Base-by-base conservation (phyloP, 2,888 invertebrate genomes). In the Cheilosia scutellata region DNA sequence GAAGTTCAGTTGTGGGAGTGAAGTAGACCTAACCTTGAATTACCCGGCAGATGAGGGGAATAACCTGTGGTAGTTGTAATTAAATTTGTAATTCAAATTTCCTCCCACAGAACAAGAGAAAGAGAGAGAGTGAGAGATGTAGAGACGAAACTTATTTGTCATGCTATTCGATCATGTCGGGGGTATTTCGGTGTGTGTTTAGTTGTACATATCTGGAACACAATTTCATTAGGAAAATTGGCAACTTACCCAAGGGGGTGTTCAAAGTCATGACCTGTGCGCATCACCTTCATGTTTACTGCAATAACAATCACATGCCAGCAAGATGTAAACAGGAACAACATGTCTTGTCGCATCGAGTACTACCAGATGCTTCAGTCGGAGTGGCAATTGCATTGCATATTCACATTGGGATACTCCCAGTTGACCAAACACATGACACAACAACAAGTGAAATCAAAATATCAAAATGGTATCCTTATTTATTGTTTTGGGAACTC, bases 271-370 rank as follows among this genome's bases (percentile, higher is more conserved):
- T 74, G 83, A 79, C 79, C 83, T 78, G 63, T 57, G 74, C 63
- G 9, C 78, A 79, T 83, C 74, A 79, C 83, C 79, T 74, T 74
- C 68, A 63, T 83, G 83, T 79, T 79, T 74, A 74, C 79, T 79
- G 74, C 74, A 83, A 78, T 78, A 83, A 78, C 78, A 83, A 75
- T 75, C 62, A 75, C 65, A 80, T 33, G 40, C 60, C 55, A 75
- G 74, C 57, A 68, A 79, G 68, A 78, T 79, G 83, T 49, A 78
- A 74, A 74, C 72, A 74, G 49, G 31, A 42, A 37, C 5, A 51
- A 62, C 53, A 58, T 83, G 68, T 83, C 79, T 74, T 83, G 77
- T 77, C 62, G 72, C 70, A 66, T 77, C 31, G 53, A 42, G 63
- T 53, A 58, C 37, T 65, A 60, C 60, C 20, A 60, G 42, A 37